Percentiles rank a stretch among this genome's conserved stretches.
phyloP scores from a whole-genome alignment of 2,113 vertebrate species.

The Labeo rohita region DNA sequence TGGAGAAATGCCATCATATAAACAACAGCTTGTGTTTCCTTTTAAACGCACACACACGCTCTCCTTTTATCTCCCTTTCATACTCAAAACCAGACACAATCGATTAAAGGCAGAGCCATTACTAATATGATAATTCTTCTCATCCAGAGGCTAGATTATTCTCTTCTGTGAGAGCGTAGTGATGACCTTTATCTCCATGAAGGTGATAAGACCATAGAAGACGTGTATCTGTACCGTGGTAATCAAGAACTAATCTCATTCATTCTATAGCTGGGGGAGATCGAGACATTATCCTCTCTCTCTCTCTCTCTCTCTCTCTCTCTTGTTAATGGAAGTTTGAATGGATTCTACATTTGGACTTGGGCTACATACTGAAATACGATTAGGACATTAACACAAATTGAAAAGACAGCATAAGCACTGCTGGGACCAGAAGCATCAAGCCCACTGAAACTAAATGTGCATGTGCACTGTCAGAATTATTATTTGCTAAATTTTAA shows the following conservation, averaged over 20 bases:
- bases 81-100: constrained; percentile 18
- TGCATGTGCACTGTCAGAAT: neutral
- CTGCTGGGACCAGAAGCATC: neutral
- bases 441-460: neutral
- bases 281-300: neutral
- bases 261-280: constrained; percentile 20
- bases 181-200: constrained; percentile 24
- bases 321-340: constrained; percentile 34
- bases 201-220: constrained; percentile 33
- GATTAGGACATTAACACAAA: constrained; percentile 36
- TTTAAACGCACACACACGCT: neutral
- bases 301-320: neutral
- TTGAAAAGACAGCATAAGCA: constrained; percentile 25
- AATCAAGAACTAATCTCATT: constrained; percentile 28
- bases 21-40: constrained; percentile 8
- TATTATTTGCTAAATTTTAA: too few relatives aligned
- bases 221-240: neutral
- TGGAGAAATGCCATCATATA: constrained; percentile 17
- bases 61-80: neutral
- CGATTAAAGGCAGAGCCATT: neutral
- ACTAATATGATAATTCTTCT: constrained; percentile 23
- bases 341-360: constrained; percentile 43
- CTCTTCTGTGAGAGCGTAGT: neutral
- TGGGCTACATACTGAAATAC: constrained; percentile 29
- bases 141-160: constrained; percentile 18